Evolutionary conservation across 2,113 vertebrate species (phyloP).

Genomic region (Todiramphus saurophagus): DNA sequence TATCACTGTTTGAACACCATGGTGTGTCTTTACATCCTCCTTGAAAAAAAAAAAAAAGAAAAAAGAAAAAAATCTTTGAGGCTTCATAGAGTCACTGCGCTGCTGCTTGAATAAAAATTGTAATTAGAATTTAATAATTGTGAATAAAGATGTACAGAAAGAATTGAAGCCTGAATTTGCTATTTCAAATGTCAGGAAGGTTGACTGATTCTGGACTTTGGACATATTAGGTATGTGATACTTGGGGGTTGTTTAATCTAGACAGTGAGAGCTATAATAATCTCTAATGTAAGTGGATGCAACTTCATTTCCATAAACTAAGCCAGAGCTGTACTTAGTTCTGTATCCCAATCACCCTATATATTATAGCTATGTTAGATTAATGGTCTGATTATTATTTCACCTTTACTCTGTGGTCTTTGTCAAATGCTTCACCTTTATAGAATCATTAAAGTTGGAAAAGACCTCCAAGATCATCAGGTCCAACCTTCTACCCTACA

Average conservation of each 20-base stretch:
- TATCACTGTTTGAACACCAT: neutral
- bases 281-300: neutral
- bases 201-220: neutral
- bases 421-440: neutral
- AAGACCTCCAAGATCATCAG: too few relatives aligned
- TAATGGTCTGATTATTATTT: neutral
- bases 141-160: neutral
- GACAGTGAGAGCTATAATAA: neutral
- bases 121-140: neutral
- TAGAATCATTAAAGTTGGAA: too few relatives aligned
- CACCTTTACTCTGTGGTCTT: neutral
- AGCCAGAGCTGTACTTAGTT: neutral
- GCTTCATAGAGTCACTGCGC: neutral
- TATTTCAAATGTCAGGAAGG: neutral
- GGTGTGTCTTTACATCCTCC: neutral
- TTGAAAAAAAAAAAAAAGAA: neutral
- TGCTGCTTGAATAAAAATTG: neutral
- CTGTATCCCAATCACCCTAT: neutral
- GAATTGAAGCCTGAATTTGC: neutral
- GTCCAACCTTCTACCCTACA: too few relatives aligned
- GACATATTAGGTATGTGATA: neutral
- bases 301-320: constrained; percentile 21
- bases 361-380: neutral
- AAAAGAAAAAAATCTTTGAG: neutral
- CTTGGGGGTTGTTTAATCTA: neutral